Conservation (phyloP, 2,888 invertebrate genomes). For the Melanostoma scalare region DNA sequence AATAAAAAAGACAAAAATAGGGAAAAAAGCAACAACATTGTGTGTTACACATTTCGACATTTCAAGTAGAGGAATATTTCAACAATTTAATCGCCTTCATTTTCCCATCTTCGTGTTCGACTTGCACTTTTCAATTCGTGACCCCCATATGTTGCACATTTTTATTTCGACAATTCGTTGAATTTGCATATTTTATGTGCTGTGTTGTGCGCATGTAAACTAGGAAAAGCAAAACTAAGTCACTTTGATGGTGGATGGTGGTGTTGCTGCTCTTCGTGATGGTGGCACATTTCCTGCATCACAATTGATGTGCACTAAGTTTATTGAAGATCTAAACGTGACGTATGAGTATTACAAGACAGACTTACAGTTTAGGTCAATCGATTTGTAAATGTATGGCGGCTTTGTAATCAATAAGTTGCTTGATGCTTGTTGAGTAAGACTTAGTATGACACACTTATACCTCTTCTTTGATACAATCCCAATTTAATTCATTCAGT, state of each 20-base stretch:
- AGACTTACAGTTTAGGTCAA: not conserved
- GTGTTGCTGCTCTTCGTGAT: slow-evolving; percentile 48
- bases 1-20: too few relatives aligned
- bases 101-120: slow-evolving; percentile 52
- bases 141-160: slow-evolving; percentile 51
- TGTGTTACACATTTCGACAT: slow-evolving; percentile 21
- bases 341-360: slow-evolving; percentile 49
- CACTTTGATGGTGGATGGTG: slow-evolving; percentile 10
- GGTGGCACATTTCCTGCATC: slow-evolving; percentile 62
- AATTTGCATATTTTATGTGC: slow-evolving; percentile 65
- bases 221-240: slow-evolving; percentile 40
- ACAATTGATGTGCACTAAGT: slow-evolving; percentile 32
- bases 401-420: too few relatives aligned
- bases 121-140: slow-evolving; percentile 70
- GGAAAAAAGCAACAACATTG: not conserved
- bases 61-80: slow-evolving; percentile 3
- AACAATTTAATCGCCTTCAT: slow-evolving; percentile 33
- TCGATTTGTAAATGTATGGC: slow-evolving; percentile 18
- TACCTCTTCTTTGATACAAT: too few relatives aligned
- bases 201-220: slow-evolving; percentile 41
- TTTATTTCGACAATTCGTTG: slow-evolving; percentile 37
- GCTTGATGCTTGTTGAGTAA: too few relatives aligned
- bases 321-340: slow-evolving; percentile 57
- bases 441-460: too few relatives aligned
- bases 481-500: too few relatives aligned